Evolutionary conservation across 2,888 invertebrate species (phyloP), one percentile per base, ranked within the genome.

Genomic region (Drosophila gaucha): DNA sequence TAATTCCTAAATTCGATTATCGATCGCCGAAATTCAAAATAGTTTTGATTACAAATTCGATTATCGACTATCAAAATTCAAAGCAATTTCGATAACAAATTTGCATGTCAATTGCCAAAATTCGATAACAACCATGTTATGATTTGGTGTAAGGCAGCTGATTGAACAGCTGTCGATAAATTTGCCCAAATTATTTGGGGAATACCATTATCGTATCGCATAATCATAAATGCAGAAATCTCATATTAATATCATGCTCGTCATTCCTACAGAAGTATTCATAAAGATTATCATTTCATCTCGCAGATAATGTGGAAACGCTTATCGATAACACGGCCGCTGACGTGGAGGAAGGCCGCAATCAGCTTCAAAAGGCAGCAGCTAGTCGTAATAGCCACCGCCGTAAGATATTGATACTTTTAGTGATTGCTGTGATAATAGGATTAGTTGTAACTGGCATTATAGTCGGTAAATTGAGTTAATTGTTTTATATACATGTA

Each of bases 281-380:
- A 30, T n/a, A 5, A 4, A 35, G 6, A 4, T 16, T 16, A 33
- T 8, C 24, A 14, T 26, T 31, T 35, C 1, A 35, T 3, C 18
- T 64, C 24, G 16, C 92, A 97, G 97, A 96, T 91, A 94, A 95
- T 6, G 96, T 97, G 78, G 97, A 97, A 90, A 95, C 94, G 80
- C 95, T 95, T 92, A 95, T 97, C 86, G 96, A 97, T 86, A 93
- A 94, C 63, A 94, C 96, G 1, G 94, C 94, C 51, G 94, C 94
- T 2, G 94, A 95, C 80, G 96, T 97, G 4, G 97, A 97, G 89
- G 92, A 94, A n/a, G 98, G 96, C 0, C 93, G 94, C 6, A 94
- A 94, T 69, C 95, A 97, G 85, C 91, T 98, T 38, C 93, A 94
- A n/a, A 97, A 97, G 90, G 97, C 97, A 16, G 94, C 95, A 30